Conservation (phyloP, 2,888 invertebrate genomes). For the Syritta pipiens region DNA sequence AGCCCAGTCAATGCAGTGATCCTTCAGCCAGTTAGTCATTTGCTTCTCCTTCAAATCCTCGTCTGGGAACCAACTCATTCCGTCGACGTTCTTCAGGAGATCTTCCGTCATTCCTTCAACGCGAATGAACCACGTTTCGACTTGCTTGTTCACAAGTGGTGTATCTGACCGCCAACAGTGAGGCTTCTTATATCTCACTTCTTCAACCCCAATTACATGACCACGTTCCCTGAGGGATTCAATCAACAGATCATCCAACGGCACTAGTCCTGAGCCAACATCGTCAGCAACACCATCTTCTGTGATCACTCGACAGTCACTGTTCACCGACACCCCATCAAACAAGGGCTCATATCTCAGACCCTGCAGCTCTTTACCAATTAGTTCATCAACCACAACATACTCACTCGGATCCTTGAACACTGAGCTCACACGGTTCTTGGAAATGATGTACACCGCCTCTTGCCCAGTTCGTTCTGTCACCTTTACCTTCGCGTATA, state of each 20-base stretch:
- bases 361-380: conserved; percentile 88
- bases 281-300: conserved; percentile 95
- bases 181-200: conserved; percentile 94
- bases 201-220: conserved; percentile 86
- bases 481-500: conserved; percentile 88
- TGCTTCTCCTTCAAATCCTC: conserved; percentile 96
- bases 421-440: conserved; percentile 86
- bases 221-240: conserved; percentile 87
- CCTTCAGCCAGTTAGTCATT: conserved; percentile 97
- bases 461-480: conserved; percentile 72
- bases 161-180: conserved; percentile 99
- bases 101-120: conserved; percentile 91
- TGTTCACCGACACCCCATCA: conserved; percentile 78
- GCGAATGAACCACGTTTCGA: conserved; percentile 97
- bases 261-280: conserved; percentile 96
- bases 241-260: conserved; percentile 93
- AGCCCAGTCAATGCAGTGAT: conserved; percentile 97
- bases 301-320: conserved; percentile 87
- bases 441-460: conserved; percentile 83
- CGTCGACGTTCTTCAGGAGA: conserved; percentile 86
- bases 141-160: conserved; percentile 96
- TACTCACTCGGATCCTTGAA: conserved; percentile 89
- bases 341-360: conserved; percentile 91
- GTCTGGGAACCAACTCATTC: conserved; percentile 97
- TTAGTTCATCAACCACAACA: conserved; percentile 86